Evolutionary conservation across 2,888 invertebrate genomes (phyloP).

Genomic region (Agonopterix heracliana): DNA sequence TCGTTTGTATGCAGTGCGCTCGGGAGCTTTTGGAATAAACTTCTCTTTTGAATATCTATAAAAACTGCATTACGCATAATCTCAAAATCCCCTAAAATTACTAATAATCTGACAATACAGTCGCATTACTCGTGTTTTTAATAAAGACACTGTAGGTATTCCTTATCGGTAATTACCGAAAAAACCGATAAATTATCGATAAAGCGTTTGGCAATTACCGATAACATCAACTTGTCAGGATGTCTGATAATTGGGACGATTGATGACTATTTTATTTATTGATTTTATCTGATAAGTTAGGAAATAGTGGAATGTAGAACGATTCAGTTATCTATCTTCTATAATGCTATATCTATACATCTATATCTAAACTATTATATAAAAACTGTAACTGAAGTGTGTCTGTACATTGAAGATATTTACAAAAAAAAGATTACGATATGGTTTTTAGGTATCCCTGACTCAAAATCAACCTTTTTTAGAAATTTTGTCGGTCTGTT

Average conservation of each 20-base stretch:
- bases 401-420: too few species aligned
- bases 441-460: too few species aligned
- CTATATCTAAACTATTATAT: too few species aligned
- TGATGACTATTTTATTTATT: slow-evolving; percentile 28
- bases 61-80: slow-evolving; percentile 9
- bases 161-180: slow-evolving; percentile 19
- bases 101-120: slow-evolving; percentile 31
- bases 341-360: too few species aligned
- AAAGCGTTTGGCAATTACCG: slow-evolving; percentile 14
- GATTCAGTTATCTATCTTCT: too few species aligned
- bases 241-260: slow-evolving; percentile 20
- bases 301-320: neutral
- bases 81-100: slow-evolving; percentile 20
- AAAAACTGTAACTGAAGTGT: too few species aligned
- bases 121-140: slow-evolving; percentile 29
- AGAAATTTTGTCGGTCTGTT: too few species aligned
- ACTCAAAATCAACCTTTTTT: too few species aligned
- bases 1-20: too few species aligned
- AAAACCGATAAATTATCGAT: slow-evolving; percentile 10
- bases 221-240: slow-evolving; percentile 21
- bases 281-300: slow-evolving; percentile 1
- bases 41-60: too few species aligned
- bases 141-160: slow-evolving; percentile 4
- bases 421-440: too few species aligned
- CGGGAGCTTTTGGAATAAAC: too few species aligned